phyloP scores from a whole-genome alignment of 2,113 vertebrate genomes.

The Microtus pennsylvanicus region DNA sequence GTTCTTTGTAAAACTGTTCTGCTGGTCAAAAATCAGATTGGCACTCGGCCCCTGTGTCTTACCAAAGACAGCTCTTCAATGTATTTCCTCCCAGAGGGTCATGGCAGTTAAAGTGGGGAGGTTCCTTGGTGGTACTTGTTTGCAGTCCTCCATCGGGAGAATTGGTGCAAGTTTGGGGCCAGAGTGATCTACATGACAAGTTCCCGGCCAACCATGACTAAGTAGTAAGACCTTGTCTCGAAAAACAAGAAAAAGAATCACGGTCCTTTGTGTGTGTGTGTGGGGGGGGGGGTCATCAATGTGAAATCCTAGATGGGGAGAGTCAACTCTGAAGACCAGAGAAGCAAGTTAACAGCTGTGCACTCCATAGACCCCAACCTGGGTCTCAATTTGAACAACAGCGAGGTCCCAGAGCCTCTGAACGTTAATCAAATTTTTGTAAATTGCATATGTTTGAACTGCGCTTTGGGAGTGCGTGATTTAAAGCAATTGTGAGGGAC shows the following conservation, averaged over 20 bases:
- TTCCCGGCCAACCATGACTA: not conserved
- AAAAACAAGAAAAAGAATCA: not conserved
- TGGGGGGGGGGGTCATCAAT: not conserved
- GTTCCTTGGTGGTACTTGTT: not conserved
- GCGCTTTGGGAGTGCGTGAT: slow-evolving; percentile 30
- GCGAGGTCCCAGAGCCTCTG: slow-evolving; percentile 29
- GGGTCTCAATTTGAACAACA: slow-evolving; percentile 35
- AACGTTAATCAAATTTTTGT: slow-evolving; percentile 74
- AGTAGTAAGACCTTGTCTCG: not conserved
- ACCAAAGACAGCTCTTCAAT: not conserved
- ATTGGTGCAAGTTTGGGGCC: not conserved
- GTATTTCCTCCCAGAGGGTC: not conserved
- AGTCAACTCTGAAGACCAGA: not conserved
- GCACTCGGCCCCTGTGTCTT: not conserved
- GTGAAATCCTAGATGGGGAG: not conserved
- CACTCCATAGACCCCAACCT: not conserved
- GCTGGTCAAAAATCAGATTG: not conserved
- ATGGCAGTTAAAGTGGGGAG: slow-evolving; percentile 31
- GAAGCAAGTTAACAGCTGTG: not conserved
- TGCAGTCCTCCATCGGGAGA: not conserved
- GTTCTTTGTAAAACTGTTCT: not conserved
- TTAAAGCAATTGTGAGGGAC: slow-evolving; percentile 54
- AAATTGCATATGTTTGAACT: slow-evolving; percentile 49
- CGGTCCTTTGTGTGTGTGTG: not conserved
- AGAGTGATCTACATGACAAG: not conserved